phyloP scores from a whole-genome alignment of 2,113 vertebrate species.

The Oryzias curvinotus region DNA sequence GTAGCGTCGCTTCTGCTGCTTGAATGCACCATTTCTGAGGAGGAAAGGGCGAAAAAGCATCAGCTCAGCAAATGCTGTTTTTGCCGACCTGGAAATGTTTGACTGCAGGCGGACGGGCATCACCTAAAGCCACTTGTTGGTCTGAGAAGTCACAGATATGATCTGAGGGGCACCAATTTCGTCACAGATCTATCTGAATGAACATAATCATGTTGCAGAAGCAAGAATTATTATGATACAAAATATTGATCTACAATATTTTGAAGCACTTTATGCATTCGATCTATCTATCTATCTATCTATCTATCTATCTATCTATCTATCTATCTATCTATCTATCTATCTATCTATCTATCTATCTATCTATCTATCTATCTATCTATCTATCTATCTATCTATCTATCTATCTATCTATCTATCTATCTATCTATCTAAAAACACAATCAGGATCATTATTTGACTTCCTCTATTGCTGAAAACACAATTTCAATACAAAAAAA shows the following conservation, averaged over 20 bases:
- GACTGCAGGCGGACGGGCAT: slow-evolving; percentile 19
- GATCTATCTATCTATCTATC: background rate
- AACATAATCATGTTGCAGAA: no score
- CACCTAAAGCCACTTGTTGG: slow-evolving; percentile 60
- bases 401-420: no score
- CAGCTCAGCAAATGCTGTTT: slow-evolving; percentile 8
- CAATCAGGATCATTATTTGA: background rate
- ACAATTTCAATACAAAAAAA: no score
- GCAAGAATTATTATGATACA: no score
- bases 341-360: background rate
- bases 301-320: slow-evolving; percentile 2
- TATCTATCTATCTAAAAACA: no score
- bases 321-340: slow-evolving; percentile 5
- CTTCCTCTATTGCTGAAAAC: no score
- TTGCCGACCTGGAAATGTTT: background rate
- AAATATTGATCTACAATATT: no score
- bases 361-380: no score
- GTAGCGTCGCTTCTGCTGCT: slow-evolving; percentile 19
- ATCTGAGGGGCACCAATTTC: background rate
- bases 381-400: no score
- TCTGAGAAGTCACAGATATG: slow-evolving; percentile 18
- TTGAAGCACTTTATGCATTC: background rate
- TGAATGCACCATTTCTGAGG: slow-evolving; percentile 29
- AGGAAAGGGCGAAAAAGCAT: background rate
- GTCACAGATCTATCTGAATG: background rate